phyloP scores from a whole-genome alignment of 1,140 invertebrate genomes.

The Heliconius nattereri region DNA sequence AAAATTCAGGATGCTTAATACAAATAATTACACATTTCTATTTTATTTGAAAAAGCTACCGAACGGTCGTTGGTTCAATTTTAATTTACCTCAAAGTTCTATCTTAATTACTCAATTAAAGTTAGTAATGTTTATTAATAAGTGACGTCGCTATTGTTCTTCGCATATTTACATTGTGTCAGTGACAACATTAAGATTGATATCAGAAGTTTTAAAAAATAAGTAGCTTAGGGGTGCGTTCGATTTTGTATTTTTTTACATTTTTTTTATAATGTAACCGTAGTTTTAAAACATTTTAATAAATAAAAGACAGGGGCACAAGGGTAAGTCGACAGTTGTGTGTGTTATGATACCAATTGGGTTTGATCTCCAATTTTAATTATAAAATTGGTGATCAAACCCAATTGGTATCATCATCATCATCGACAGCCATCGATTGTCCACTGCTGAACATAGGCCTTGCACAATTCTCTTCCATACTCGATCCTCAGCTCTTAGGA shows the following conservation, averaged over 20 bases:
- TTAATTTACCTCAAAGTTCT: conserved; percentile 59
- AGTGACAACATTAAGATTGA: conserved; percentile 35
- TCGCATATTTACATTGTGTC: conserved; percentile 35
- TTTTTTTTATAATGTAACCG: background rate
- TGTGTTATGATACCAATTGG: no score
- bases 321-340: no score
- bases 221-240: background rate
- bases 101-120: conserved; percentile 77
- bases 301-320: no score
- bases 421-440: no score
- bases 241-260: conserved; percentile 9
- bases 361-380: no score
- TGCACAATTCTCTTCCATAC: no score
- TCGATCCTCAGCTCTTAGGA: no score
- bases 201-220: conserved; percentile 31
- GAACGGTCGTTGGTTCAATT: conserved; percentile 64
- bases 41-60: conserved; percentile 63
- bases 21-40: conserved; percentile 58
- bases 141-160: conserved; percentile 30
- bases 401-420: no score
- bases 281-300: background rate
- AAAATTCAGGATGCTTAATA: conserved; percentile 50
- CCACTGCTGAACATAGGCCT: no score
- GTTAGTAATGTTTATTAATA: conserved; percentile 50
- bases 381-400: no score